These are phyloP conservation scores for Netta rufina DNA, from an alignment of 2,797 vertebrate species.

Conservation along the genomic window DNA sequence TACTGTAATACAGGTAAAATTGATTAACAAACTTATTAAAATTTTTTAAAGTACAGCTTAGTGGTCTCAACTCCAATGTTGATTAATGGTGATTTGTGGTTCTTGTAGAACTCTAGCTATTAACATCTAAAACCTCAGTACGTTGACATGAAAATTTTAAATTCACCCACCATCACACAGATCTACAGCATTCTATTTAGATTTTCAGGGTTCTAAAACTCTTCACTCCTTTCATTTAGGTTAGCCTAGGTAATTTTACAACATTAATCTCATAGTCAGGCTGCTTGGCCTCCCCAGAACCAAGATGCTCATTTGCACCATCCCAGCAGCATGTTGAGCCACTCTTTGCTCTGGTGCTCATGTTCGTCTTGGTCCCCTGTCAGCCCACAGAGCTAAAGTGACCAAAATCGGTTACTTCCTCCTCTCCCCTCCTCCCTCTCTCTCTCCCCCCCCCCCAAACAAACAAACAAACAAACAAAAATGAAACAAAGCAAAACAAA, in stretches of 20 bases:
- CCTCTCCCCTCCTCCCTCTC: too few species aligned
- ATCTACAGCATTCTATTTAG: not conserved
- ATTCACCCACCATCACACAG: not conserved
- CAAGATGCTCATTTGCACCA: not conserved
- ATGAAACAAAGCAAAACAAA: too few species aligned
- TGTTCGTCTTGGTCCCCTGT: not conserved
- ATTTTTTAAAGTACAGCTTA: not conserved
- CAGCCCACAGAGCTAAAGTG: not conserved
- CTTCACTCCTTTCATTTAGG: not conserved
- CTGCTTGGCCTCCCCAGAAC: not conserved
- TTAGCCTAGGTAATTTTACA: not conserved
- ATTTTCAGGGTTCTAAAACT: not conserved
- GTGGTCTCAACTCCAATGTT: not conserved
- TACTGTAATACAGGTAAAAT: not conserved
- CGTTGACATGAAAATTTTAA: not conserved
- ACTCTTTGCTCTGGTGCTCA: not conserved
- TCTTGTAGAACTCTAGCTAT: not conserved
- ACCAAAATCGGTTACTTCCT: not conserved
- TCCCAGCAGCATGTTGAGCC: fast-evolving
- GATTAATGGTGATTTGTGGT: not conserved
- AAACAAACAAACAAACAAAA: not conserved
- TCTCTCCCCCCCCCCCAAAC: too few species aligned
- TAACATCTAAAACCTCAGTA: not conserved
- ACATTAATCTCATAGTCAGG: fast-evolving
- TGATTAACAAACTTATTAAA: not conserved